phyloP scores from a whole-genome alignment of 2,888 invertebrate genomes.

The Asteroscopus sphinx region DNA sequence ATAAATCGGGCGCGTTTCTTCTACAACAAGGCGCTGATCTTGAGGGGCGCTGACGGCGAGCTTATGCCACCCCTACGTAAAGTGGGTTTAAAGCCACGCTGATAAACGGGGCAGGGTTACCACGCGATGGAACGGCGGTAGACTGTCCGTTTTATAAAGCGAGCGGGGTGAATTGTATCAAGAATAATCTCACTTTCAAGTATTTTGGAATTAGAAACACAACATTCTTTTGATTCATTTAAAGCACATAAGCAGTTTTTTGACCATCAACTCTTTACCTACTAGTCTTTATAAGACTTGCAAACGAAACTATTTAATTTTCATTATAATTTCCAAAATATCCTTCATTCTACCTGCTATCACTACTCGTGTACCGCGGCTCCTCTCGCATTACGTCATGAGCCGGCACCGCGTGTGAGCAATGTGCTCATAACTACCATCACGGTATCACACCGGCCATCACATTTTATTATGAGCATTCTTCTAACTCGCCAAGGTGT shows the following conservation, averaged over 20 bases:
- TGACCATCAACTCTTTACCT: too few species aligned
- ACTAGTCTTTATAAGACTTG: too few species aligned
- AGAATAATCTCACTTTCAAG: too few species aligned
- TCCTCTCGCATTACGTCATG: neutral
- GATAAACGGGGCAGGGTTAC: slow-evolving; percentile 26
- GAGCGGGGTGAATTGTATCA: too few species aligned
- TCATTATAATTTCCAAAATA: neutral
- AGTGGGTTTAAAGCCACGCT: slow-evolving; percentile 32
- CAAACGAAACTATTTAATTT: too few species aligned
- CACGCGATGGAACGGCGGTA: neutral
- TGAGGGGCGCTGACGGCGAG: slow-evolving; percentile 23
- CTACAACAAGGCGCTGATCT: slow-evolving; percentile 1
- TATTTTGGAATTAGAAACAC: too few species aligned
- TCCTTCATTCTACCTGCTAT: neutral
- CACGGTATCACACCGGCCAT: slow-evolving; percentile 13
- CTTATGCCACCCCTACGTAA: slow-evolving; percentile 46
- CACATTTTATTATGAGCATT: slow-evolving; percentile 24
- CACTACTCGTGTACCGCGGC: neutral
- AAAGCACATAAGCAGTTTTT: too few species aligned
- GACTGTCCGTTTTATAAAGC: neutral
- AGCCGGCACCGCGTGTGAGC: slow-evolving; percentile 22
- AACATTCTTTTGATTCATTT: too few species aligned
- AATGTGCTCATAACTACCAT: slow-evolving; percentile 29
- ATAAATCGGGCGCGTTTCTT: slow-evolving; percentile 38
- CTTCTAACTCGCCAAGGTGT: slow-evolving; percentile 6